Evolutionary conservation across 2,888 invertebrate genomes (phyloP).

Genomic region (Drosophila prostipennis): DNA sequence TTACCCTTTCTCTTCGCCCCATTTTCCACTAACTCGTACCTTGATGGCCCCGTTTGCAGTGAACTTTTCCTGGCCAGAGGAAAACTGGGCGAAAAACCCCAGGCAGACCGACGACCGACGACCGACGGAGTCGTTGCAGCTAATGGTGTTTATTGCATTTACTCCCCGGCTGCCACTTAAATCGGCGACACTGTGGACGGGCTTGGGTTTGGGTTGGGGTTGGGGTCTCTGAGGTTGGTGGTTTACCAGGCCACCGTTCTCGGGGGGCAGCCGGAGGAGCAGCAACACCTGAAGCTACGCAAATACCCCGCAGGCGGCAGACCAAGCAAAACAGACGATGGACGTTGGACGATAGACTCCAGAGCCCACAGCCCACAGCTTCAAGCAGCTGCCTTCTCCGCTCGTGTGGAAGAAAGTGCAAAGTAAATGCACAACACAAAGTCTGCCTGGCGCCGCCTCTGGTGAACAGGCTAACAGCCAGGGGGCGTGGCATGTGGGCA

Average conservation of each 20-base stretch:
- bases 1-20: not conserved
- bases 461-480: conserved; percentile 8
- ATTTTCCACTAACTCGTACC: conserved; percentile 39
- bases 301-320: conserved; percentile 63
- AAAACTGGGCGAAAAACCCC: conserved; percentile 34
- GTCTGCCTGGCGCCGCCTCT: conserved; percentile 41
- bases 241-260: not conserved
- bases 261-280: not conserved
- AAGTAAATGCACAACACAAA: conserved; percentile 75
- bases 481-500: conserved; percentile 4
- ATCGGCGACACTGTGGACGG: conserved; percentile 64
- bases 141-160: conserved; percentile 80
- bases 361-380: conserved; percentile 23
- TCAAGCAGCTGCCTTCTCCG: conserved; percentile 51
- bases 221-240: not conserved
- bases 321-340: conserved; percentile 20
- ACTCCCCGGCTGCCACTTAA: conserved; percentile 73
- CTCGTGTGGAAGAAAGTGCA: conserved; percentile 67
- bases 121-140: conserved; percentile 52
- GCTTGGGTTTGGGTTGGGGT: not conserved
- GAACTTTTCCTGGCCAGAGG: conserved; percentile 59
- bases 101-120: conserved; percentile 16
- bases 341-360: not conserved
- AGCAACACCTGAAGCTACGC: conserved; percentile 63
- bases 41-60: conserved; percentile 53